These are phyloP conservation scores for Neodiprion fabricii DNA, from an alignment of 1,140 invertebrate species.

Conservation along the genomic window DNA sequence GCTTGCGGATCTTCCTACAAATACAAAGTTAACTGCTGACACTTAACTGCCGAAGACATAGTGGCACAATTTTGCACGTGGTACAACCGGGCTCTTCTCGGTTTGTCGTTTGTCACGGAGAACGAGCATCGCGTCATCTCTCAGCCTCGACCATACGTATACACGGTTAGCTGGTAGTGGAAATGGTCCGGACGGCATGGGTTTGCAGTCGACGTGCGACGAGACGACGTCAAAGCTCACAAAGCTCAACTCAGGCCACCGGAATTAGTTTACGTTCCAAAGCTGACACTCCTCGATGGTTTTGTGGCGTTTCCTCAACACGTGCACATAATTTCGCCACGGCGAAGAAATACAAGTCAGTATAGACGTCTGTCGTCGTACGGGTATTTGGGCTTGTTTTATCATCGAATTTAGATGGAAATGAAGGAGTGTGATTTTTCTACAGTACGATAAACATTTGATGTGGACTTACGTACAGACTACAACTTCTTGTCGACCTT, in stretches of 20 bases:
- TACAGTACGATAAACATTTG: no score
- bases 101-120: slow-evolving; percentile 3
- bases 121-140: slow-evolving; percentile 6
- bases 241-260: not conserved
- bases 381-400: not conserved
- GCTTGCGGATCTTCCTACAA: not conserved
- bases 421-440: no score
- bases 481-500: no score
- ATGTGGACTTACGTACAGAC: no score
- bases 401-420: not conserved
- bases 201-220: not conserved
- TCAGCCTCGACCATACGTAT: not conserved
- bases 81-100: not conserved
- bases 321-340: no score
- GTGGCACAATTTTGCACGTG: slow-evolving; percentile 7
- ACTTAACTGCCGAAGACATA: not conserved
- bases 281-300: not conserved
- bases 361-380: not conserved
- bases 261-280: not conserved
- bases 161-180: not conserved
- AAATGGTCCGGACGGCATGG: not conserved
- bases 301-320: no score
- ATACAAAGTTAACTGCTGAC: slow-evolving; percentile 7
- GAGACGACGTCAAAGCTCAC: not conserved
- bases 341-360: no score